Evolutionary conservation across 2,113 vertebrate genomes (phyloP).

Genomic region (Cyanistes caeruleus): DNA sequence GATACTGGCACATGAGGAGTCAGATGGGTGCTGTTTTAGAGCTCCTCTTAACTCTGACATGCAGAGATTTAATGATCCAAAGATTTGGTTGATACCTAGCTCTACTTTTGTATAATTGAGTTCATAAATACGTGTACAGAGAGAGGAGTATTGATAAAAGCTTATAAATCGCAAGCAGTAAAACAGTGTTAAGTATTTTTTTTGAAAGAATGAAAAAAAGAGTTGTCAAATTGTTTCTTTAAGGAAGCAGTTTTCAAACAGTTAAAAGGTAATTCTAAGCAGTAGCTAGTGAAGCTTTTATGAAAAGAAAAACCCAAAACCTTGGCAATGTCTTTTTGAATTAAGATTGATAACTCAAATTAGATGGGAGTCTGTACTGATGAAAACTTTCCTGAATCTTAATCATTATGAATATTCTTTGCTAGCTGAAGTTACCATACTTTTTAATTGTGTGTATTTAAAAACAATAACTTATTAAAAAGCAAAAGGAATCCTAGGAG

Average conservation of each 20-base stretch:
- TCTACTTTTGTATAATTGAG: constrained; percentile 31
- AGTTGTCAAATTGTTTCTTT: not conserved
- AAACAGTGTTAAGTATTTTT: not conserved
- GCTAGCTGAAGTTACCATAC: constrained; percentile 36
- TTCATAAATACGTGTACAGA: not conserved
- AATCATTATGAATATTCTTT: constrained; percentile 51
- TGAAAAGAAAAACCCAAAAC: constrained; percentile 6
- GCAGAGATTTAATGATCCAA: constrained; percentile 31
- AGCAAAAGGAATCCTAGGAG: constrained; percentile 37
- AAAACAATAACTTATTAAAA: constrained; percentile 41
- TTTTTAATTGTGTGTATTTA: constrained; percentile 47
- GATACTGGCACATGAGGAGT: constrained; percentile 15
- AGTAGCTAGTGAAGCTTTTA: constrained; percentile 1
- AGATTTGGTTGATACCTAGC: constrained; percentile 31
- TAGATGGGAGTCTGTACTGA: constrained; percentile 46
- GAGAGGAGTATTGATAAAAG: not conserved
- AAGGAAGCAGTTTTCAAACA: constrained; percentile 14
- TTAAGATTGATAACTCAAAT: constrained; percentile 2
- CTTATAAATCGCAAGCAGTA: not conserved
- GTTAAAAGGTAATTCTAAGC: not conserved
- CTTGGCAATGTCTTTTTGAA: constrained; percentile 71
- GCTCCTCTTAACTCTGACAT: constrained; percentile 2
- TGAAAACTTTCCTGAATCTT: constrained; percentile 39
- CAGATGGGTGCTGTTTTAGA: constrained; percentile 34
- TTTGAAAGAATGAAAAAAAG: not conserved